Evolutionary conservation across 1,140 invertebrate species (phyloP).

Genomic region (Manduca sexta): DNA sequence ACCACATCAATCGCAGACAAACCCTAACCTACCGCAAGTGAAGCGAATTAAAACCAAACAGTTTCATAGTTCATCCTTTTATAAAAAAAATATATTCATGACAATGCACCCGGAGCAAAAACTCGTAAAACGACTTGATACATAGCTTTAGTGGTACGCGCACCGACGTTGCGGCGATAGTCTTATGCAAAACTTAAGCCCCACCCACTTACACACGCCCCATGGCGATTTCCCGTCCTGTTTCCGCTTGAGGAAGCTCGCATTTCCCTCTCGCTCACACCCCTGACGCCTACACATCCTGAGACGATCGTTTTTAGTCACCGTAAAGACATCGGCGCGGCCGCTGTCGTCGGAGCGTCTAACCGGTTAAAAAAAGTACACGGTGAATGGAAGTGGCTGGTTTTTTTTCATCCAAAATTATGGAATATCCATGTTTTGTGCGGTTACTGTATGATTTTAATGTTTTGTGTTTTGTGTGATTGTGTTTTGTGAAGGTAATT

Average conservation of each 20-base stretch:
- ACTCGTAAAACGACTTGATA: conserved; percentile 39
- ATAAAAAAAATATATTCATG: conserved; percentile 45
- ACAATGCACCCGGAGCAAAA: conserved; percentile 61
- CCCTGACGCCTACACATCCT: conserved; percentile 57
- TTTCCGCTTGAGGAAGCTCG: conserved; percentile 12
- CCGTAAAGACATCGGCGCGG: conserved; percentile 45
- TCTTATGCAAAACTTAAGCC: conserved; percentile 59
- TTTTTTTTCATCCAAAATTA: too few species aligned
- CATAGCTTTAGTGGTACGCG: conserved; percentile 31
- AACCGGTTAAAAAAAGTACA: too few species aligned
- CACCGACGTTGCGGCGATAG: not conserved
- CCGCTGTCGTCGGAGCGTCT: conserved; percentile 7
- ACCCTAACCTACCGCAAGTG: conserved; percentile 36
- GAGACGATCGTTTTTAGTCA: conserved; percentile 62
- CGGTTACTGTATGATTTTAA: too few species aligned
- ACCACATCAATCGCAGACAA: too few species aligned
- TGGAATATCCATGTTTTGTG: too few species aligned
- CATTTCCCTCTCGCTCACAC: conserved; percentile 40
- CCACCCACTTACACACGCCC: conserved; percentile 47
- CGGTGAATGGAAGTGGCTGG: too few species aligned
- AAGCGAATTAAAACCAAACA: conserved; percentile 26
- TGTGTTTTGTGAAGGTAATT: conserved; percentile 46
- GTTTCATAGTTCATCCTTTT: conserved; percentile 31
- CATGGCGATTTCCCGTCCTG: conserved; percentile 24
- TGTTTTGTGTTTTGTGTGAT: conserved; percentile 19